Base-by-base conservation (phyloP, 1,140 invertebrate species). In the Drosophila sturtevanti region DNA sequence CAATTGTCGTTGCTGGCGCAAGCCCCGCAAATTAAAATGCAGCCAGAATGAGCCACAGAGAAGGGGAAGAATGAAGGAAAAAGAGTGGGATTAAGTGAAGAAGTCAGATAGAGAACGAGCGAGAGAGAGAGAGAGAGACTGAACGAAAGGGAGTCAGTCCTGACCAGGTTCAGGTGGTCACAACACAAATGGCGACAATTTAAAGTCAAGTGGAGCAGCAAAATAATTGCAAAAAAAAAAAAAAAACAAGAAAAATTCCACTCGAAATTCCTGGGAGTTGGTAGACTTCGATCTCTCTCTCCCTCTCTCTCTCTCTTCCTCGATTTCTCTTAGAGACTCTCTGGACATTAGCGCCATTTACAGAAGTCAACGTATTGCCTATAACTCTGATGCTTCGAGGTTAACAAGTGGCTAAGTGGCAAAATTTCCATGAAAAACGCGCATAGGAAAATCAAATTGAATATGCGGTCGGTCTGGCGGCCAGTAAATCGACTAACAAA, bases 11-110 rank as follows among this genome's bases (percentile, higher is more conserved):
- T 48, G 9, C 41, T 21, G 54, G 54, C 54, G 65, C 71, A 79
- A 58, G 63, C 56, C 70, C 72, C 70, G 64, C 82, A 79, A 87
- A 87, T 87, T 89, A 87, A 87, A 86, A 86, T 56, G 74, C 73
- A 71, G 60, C 73, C 58, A 63, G 61, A 35, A 67, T 54, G 68
- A 63, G 69, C 38, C 65, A 52, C 68, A 18, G 56, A 34, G 10
- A 37, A 18, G 1, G n/a, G 11, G 4, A 62, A 41, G 51, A 77
- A 67, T 69, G 58, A n/a, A 9, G 18, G 16, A 21, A 9, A 18
- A 16, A 6, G 3, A 31, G 27, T 6, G 27, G 27, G 27, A 31
- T 31, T 31, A 31, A 31, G 27, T 31, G 3, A 31, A 6, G 27
- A 31, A 31, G 27, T 6, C 1, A 31, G 27, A 41, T 12, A 18